Conservation (phyloP, 2,888 invertebrate species). For the Athripsodes cinereus region DNA sequence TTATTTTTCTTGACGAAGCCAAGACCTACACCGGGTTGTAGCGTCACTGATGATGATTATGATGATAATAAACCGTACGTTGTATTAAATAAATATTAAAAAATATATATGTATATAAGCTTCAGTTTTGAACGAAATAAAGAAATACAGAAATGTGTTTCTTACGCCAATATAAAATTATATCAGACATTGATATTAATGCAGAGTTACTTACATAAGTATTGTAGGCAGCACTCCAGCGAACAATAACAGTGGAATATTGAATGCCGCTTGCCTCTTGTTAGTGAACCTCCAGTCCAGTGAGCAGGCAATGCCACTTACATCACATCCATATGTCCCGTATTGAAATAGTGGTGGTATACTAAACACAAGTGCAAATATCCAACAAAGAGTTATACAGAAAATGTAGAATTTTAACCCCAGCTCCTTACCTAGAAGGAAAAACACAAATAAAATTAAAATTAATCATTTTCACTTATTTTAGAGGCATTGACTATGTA, state of each 20-base stretch:
- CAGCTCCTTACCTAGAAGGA: conserved; percentile 41
- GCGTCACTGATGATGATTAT: too few relatives aligned
- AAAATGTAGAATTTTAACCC: conserved; percentile 43
- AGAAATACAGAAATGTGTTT: too few relatives aligned
- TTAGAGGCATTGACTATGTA: too few relatives aligned
- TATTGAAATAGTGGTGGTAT: conserved; percentile 46
- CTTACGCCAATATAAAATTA: too few relatives aligned
- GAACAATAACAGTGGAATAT: conserved; percentile 40
- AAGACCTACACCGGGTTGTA: too few relatives aligned
- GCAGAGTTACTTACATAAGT: conserved; percentile 39
- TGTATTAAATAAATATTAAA: too few relatives aligned
- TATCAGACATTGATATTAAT: background rate
- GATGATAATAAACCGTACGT: too few relatives aligned
- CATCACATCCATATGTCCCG: conserved; percentile 47
- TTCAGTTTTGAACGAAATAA: too few relatives aligned
- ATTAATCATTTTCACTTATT: too few relatives aligned
- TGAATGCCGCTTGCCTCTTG: conserved; percentile 42
- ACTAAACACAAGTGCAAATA: conserved; percentile 40
- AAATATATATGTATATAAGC: too few relatives aligned
- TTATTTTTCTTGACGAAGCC: too few relatives aligned
- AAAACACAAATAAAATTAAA: background rate
- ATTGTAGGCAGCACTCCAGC: conserved; percentile 43
- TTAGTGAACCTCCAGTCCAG: conserved; percentile 45
- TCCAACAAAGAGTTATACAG: conserved; percentile 43
- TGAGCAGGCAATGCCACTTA: conserved; percentile 45